Evolutionary conservation across 2,888 invertebrate genomes (phyloP).

Genomic region (Melikaiella ostensackeni): DNA sequence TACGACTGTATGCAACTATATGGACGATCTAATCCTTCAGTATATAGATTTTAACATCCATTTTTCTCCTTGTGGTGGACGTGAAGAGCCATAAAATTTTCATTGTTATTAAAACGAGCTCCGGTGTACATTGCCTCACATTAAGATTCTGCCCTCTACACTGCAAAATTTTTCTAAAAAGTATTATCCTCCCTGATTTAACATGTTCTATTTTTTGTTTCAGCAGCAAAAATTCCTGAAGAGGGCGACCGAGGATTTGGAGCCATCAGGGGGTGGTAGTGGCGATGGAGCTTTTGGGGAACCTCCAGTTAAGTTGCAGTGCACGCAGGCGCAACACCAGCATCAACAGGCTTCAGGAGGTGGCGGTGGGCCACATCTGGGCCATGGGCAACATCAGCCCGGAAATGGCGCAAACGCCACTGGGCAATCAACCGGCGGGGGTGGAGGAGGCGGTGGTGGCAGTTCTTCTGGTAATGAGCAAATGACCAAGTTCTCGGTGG

Average conservation of each 20-base stretch:
- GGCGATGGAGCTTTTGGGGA: slow-evolving; percentile 81
- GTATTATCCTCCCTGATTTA: background rate
- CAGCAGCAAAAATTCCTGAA: slow-evolving; percentile 93
- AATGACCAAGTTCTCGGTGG: slow-evolving; percentile 90
- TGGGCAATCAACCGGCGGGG: slow-evolving; percentile 62
- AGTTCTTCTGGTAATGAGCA: slow-evolving; percentile 71
- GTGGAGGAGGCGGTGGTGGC: slow-evolving; percentile 68
- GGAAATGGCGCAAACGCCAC: slow-evolving; percentile 64
- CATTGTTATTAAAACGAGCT: too few relatives aligned
- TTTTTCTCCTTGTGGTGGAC: too few relatives aligned
- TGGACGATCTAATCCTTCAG: too few relatives aligned
- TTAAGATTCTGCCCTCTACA: too few relatives aligned
- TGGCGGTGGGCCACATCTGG: slow-evolving; percentile 64
- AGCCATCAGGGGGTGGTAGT: slow-evolving; percentile 76
- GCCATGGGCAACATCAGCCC: slow-evolving; percentile 65
- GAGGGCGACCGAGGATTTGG: slow-evolving; percentile 85
- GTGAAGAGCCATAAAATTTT: too few relatives aligned
- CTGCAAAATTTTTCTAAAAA: too few relatives aligned
- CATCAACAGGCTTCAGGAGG: slow-evolving; percentile 71
- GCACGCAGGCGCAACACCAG: slow-evolving; percentile 79
- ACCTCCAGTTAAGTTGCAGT: slow-evolving; percentile 87
- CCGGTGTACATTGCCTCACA: too few relatives aligned
- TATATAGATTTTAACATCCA: too few relatives aligned
- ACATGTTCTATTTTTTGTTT: slow-evolving; percentile 53
- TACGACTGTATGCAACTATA: too few relatives aligned